Percentiles rank a stretch among this genome's conserved stretches.
These are phyloP conservation scores for Forbesichthys papilliferus DNA, from an alignment of 2,113 vertebrate genomes.

Conservation along the genomic window DNA sequence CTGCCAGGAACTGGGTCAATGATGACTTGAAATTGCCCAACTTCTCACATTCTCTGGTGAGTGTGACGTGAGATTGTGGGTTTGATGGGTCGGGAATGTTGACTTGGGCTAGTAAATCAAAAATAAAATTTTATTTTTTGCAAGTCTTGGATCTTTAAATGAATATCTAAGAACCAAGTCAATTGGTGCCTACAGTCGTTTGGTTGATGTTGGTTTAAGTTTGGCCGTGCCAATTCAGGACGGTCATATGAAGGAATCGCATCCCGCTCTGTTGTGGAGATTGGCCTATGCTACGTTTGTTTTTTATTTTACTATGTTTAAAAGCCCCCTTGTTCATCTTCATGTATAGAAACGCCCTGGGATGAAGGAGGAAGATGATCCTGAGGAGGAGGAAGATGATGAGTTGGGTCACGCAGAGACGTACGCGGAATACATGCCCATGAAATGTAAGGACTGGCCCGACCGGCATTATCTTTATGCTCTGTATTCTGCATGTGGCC, in stretches of 20 bases:
- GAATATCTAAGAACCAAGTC: no score
- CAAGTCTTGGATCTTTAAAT: no score
- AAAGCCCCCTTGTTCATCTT: not conserved
- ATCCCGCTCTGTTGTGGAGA: no score
- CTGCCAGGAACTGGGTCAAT: constrained; percentile 92
- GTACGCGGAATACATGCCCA: constrained; percentile 98
- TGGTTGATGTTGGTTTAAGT: no score
- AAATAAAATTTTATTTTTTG: no score
- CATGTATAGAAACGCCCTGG: constrained; percentile 83
- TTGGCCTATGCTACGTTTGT: not conserved
- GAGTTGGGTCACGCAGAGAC: constrained; percentile 97
- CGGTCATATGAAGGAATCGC: no score
- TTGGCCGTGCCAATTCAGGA: no score
- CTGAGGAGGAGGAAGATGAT: constrained; percentile 97
- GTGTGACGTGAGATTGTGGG: not conserved
- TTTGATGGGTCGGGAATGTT: not conserved
- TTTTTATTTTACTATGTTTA: not conserved
- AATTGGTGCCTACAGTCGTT: no score
- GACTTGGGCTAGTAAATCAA: not conserved
- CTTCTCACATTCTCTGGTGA: constrained; percentile 80
- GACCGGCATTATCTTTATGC: no score
- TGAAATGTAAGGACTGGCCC: constrained; percentile 84
- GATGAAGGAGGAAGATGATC: constrained; percentile 93
- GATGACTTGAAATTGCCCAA: constrained; percentile 89
- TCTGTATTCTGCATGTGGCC: no score